phyloP scores from a whole-genome alignment of 2,888 invertebrate genomes.

The Pterostichus madidus region DNA sequence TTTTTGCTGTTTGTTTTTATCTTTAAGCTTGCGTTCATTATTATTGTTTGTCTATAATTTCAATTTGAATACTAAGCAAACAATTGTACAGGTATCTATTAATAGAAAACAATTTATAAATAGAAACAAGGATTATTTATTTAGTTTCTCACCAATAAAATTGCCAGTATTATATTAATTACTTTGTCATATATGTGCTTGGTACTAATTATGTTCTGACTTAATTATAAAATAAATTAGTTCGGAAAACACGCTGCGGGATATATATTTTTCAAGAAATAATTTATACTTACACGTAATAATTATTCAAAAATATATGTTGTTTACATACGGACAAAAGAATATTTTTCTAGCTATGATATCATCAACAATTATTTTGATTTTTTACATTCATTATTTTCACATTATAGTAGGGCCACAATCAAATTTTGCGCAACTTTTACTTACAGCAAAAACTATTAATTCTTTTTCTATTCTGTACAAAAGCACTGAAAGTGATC shows the following conservation, averaged over 20 bases:
- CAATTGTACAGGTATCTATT: background rate
- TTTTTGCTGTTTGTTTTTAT: conserved; percentile 10
- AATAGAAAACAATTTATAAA: conserved; percentile 36
- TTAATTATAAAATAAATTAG: conserved; percentile 31
- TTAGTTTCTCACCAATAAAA: conserved; percentile 28
- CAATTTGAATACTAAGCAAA: background rate
- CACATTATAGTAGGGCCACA: background rate
- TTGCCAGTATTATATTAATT: conserved; percentile 29
- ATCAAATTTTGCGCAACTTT: conserved; percentile 7
- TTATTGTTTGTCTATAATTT: too few species aligned
- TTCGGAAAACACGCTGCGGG: conserved; percentile 22
- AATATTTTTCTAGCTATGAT: background rate
- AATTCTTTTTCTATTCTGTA: background rate
- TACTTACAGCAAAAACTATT: background rate
- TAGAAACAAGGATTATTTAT: conserved; percentile 14
- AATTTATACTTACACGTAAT: background rate
- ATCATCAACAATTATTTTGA: conserved; percentile 6
- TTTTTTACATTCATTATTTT: conserved; percentile 37
- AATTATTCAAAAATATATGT: conserved; percentile 17
- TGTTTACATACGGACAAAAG: conserved; percentile 29
- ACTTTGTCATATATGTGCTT: background rate
- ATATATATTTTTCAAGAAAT: conserved; percentile 30
- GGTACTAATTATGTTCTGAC: conserved; percentile 14
- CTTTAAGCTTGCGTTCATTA: background rate
- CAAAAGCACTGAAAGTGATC: conserved; percentile 1